phyloP scores from a whole-genome alignment of 2,113 vertebrate species.

The Oreocharis arfaki region DNA sequence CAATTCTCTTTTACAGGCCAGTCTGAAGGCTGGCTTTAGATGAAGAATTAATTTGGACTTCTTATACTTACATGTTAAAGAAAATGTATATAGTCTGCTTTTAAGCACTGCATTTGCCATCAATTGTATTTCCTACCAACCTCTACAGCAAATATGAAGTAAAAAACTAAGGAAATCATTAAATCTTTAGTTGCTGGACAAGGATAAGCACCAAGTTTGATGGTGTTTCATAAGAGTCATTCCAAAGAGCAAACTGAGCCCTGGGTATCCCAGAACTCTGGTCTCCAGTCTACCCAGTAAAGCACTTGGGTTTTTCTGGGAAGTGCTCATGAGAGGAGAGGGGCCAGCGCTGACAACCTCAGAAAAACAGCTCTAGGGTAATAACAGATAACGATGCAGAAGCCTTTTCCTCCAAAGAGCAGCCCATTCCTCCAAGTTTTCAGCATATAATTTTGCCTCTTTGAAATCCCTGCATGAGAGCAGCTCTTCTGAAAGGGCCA shows the following conservation, averaged over 20 bases:
- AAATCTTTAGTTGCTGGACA: neutral
- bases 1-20: neutral
- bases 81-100: neutral
- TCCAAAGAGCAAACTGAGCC: neutral
- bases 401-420: neutral
- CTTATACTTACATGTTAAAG: neutral
- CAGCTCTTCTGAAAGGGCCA: neutral
- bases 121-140: neutral
- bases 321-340: neutral
- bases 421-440: neutral
- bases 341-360: neutral
- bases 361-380: neutral
- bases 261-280: fast-evolving
- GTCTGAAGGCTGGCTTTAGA: neutral
- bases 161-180: neutral
- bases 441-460: neutral
- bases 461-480: neutral
- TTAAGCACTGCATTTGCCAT: neutral
- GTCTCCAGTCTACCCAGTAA: neutral
- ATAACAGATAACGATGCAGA: neutral
- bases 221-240: neutral
- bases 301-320: too few species aligned
- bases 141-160: neutral
- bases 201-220: neutral
- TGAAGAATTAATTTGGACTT: neutral